Evolutionary conservation across 2,113 vertebrate species (phyloP), one percentile per base, ranked within the genome.

Genomic region (Baryphthengus martii): DNA sequence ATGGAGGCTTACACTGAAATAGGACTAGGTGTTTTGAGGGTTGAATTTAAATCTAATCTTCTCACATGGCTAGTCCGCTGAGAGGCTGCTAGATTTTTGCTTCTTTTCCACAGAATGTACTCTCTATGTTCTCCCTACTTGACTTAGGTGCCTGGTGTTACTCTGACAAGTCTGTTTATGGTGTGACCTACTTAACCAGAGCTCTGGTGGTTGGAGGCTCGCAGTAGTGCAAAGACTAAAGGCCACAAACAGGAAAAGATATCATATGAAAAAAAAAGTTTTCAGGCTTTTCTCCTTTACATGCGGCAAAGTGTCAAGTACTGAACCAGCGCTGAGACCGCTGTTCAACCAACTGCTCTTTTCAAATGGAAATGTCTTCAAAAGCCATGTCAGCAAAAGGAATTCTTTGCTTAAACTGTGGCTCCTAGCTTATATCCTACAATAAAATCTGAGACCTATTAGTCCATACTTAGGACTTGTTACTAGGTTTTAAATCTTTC

Each of bases 291-390:
- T 93, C 37, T 91, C 84, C 90, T 88, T 90, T 20, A 50, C 33
- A 65, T 95, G 89, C 81, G 88, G 95, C 93, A 95, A 93, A 96
- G 83, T 94, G 95, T 92, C 89, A 86, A 93, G 84, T 56, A 39
- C 65, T 89, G 78, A 66, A 95, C 16, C 62, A 58, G 63, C 3
- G n/a, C 80, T 1, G 45, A 86, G 83, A 88, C 25, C 65, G 93
- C 96, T 96, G 95, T 96, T 94, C 95, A 44, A 39, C 76, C 82
- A 65, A 93, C 13, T n/a, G 94, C 86, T 63, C 93, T 89, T 97
- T 97, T 95, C 71, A 90, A 79, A 97, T 97, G 96, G 88, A 94
- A 96, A 97, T 96, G 49, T 8, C 81, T 85, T 73, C 88, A 70
- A 85, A 93, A 95, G 89, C 94, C 93, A 53, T 52, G 75, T 68